Percentiles rank a stretch among this genome's conserved stretches.
phyloP scores from a whole-genome alignment of 2,888 invertebrate species.

The Lumbricus terrestris region DNA sequence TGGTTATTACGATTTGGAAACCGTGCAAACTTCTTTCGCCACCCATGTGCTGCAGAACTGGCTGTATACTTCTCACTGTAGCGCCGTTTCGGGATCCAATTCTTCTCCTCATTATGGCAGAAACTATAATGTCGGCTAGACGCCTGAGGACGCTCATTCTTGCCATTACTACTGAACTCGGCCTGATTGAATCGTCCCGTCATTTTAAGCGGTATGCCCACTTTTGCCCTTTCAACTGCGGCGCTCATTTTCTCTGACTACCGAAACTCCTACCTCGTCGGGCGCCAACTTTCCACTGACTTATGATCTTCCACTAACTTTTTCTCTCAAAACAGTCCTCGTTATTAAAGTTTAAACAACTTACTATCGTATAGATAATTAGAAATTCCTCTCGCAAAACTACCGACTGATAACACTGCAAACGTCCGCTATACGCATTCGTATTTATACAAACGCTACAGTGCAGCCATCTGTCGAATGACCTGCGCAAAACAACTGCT shows the following conservation, averaged over 20 bases:
- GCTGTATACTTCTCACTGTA: slow-evolving; percentile 5
- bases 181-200: background rate
- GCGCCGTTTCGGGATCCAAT: background rate
- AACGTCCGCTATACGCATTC: background rate
- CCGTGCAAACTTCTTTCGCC: background rate
- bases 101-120: background rate
- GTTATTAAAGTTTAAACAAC: background rate
- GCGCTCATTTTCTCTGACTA: slow-evolving; percentile 11
- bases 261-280: no score
- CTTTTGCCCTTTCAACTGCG: background rate
- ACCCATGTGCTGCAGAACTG: background rate
- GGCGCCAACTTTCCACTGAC: background rate
- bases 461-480: background rate
- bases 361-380: no score
- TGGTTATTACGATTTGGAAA: background rate
- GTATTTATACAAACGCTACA: background rate
- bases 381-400: no score
- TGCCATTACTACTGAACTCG: background rate
- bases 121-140: background rate
- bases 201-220: background rate
- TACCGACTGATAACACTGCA: background rate
- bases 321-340: background rate
- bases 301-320: background rate
- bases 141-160: background rate
- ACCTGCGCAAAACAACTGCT: background rate